Evolutionary conservation across 2,888 invertebrate genomes (phyloP).

Genomic region (Beris chalybata): DNA sequence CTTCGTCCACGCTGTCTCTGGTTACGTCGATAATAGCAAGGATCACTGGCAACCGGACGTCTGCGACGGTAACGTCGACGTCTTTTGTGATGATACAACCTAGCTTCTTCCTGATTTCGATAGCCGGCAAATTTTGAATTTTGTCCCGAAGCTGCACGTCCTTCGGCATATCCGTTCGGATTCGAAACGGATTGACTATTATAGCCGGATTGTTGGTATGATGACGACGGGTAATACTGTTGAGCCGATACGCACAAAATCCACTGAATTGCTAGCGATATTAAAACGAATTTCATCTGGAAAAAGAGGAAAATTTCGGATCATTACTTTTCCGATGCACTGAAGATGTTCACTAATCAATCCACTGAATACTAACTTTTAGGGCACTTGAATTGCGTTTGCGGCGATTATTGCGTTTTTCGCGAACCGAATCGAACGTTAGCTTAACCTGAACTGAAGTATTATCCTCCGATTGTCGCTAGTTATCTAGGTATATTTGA

Average conservation of each 20-base stretch:
- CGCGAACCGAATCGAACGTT: conserved; percentile 9
- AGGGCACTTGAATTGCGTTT: not conserved
- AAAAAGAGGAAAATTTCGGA: not conserved
- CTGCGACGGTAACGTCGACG: not conserved
- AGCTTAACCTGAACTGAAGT: conserved; percentile 3
- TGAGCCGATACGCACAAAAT: not conserved
- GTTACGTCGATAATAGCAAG: conserved; percentile 13
- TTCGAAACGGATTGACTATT: not conserved
- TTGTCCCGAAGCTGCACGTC: conserved; percentile 44
- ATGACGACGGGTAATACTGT: not conserved
- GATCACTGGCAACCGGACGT: conserved; percentile 6
- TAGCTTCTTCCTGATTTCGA: conserved; percentile 46
- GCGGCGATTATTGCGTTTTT: not conserved
- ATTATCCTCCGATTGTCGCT: not conserved
- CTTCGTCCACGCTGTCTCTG: conserved; percentile 1
- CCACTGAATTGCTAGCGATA: not conserved
- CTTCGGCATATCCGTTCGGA: conserved; percentile 35
- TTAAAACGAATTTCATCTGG: conserved; percentile 15
- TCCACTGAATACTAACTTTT: conserved; percentile 12
- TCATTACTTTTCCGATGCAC: not conserved
- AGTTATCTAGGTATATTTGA: conserved; percentile 25
- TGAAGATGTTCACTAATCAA: not conserved
- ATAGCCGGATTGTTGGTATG: not conserved
- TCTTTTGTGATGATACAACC: not conserved
- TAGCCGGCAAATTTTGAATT: conserved; percentile 52